Evolutionary conservation across 2,797 vertebrate genomes (phyloP).

Genomic region (Propithecus perrieri): DNA sequence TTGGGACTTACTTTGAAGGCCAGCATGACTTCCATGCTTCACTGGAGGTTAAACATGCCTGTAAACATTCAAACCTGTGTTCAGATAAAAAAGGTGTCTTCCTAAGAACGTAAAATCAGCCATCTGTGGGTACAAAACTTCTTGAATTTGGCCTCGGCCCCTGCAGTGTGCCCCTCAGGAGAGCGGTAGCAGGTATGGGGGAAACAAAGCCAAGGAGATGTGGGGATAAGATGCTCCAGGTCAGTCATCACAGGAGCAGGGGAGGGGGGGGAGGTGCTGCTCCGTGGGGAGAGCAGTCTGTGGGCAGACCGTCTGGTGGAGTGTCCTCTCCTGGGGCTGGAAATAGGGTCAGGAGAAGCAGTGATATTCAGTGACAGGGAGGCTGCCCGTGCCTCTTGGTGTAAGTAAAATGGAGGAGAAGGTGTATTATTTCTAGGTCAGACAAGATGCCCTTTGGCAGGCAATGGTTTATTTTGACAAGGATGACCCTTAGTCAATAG

Average conservation of each 20-base stretch:
- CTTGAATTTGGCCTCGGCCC: background rate
- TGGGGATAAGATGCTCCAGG: background rate
- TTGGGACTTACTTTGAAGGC: background rate
- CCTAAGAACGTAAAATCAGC: background rate
- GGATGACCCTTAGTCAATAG: background rate
- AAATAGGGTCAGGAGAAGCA: background rate
- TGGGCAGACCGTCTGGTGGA: background rate
- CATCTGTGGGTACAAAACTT: background rate
- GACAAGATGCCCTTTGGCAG: background rate
- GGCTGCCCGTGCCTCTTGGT: background rate
- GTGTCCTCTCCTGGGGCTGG: background rate
- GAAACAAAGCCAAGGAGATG: background rate
- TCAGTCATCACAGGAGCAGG: accelerated
- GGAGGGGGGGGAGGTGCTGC: background rate
- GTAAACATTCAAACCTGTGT: background rate
- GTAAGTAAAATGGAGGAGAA: background rate
- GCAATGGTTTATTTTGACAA: background rate
- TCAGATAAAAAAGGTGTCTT: background rate
- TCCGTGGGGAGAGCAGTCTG: background rate
- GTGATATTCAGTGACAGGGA: background rate
- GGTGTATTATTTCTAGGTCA: background rate
- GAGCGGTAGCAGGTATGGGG: background rate
- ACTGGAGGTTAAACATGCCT: background rate
- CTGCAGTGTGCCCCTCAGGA: background rate
- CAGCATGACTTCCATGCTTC: background rate